Base-by-base conservation (phyloP, 2,113 vertebrate species). In the Haliaeetus leucogaster region DNA sequence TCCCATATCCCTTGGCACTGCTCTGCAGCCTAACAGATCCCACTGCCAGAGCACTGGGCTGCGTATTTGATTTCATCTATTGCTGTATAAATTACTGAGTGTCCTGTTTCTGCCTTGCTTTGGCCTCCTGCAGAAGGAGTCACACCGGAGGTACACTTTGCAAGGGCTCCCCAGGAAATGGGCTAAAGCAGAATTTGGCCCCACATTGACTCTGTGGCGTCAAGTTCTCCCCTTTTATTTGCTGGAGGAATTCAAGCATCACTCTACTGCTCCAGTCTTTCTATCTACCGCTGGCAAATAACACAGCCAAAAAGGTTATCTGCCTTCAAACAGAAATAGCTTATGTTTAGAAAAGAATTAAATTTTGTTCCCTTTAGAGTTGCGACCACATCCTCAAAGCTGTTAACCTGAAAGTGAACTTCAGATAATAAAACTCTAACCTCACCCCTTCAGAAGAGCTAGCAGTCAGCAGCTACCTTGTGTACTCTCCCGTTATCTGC, bases 351-450 rank as follows among this genome's bases (percentile, higher is more conserved):
- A 97, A 92, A 96, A 96, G 95, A 97, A 96, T 95, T 96, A 95
- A 95, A 94, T 97, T 97, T 92, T 96, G 97, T 88, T 97, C 97
- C 81, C 94, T 97, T 95, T 93, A 95, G 91, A 96, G 61, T 59
- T 90, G 70, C 90, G 93, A 96, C 96, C 96, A 97, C 94, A 98
- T 97, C 97, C 95, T 96, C 95, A 65, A 77, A 93, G 93, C 96
- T 97, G 95, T 98, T 98, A 98, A 98, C 97, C 97, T 97, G 96
- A 94, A 93, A 86, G 94, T 98, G 97, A 98, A 98, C 97, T 97
- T 97, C 85, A 73, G 96, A 93, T 82, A 91, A 87, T 94, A 89
- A 73, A 93, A 86, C 43, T 71, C 93, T 38, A 96, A 90, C 83
- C 87, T 95, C 88, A 74, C 55, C 92, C 93, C 82, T 88, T n/a